Evolutionary conservation across 2,888 invertebrate species (phyloP), one percentile per base, ranked within the genome.

Genomic region (Galerucella calmariensis): DNA sequence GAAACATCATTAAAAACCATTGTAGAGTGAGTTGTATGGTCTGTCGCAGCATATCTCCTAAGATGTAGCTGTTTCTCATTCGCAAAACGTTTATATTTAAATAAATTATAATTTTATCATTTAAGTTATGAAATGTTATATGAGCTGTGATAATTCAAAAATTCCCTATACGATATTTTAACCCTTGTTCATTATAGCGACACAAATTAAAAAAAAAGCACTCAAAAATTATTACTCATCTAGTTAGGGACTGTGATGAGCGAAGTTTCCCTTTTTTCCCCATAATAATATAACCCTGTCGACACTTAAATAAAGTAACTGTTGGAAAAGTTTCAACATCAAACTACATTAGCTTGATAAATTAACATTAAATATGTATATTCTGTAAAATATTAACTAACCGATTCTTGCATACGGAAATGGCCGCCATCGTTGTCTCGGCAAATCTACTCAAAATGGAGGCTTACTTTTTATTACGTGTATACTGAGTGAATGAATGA

Each of bases 171-270:
- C 14, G 48, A 48, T 12, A 48, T 48, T 11, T 48, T 48, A 48
- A 48, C 12, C 3, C 12, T 48, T 48, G 48, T 48, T 48, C 48
- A 48, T 48, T 14, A 48, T 2, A 48, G 12, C 5, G 48, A 48
- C 48, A 48, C 11, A 12, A 48, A 14, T 48, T 12, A 14, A 48
- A 12, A 12, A 48, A 48, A 48, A 35, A 61, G 35, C 61, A 27
- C 61, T 61, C 61, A 61, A 61, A 61, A 61, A 14, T 35, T 61
- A 35, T 61, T 61, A 56, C 56, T 56, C 56, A 20, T 56, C 56
- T 56, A 56, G 16, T 56, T 56, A 56, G 16, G 6, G 10, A 10
- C 9, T 20, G 20, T 16, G 10, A 56, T 56, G 56, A 56, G 16
- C n/a, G 2, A 56, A n/a, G 8, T 56, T 56, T 61, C 11, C 27